These are phyloP conservation scores for Loripinus fragilis DNA, from an alignment of 2,888 invertebrate species.

Conservation along the genomic window DNA sequence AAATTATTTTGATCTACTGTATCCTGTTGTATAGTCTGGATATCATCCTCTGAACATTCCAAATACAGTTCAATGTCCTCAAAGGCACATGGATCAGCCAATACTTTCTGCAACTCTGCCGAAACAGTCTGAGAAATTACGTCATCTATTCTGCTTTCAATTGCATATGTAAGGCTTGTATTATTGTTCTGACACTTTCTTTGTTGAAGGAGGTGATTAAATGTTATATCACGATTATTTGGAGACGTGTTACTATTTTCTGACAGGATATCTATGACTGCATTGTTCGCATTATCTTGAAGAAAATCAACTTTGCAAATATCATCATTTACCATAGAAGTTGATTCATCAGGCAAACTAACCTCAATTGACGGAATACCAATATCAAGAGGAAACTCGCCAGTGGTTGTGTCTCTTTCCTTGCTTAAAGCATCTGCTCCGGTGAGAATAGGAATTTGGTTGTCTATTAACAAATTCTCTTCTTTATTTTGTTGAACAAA, in stretches of 20 bases:
- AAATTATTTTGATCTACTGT: slow-evolving; percentile 17
- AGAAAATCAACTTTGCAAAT: background rate
- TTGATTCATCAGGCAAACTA: background rate
- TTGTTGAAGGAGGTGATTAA: background rate
- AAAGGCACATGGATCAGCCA: slow-evolving; percentile 11
- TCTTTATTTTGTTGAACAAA: slow-evolving; percentile 5
- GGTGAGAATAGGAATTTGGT: background rate
- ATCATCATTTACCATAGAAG: background rate
- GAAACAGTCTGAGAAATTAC: background rate
- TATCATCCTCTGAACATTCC: slow-evolving; percentile 62
- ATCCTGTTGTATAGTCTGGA: slow-evolving; percentile 22
- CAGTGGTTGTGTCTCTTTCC: background rate
- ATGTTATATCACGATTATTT: background rate
- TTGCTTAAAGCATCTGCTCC: background rate
- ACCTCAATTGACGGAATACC: background rate
- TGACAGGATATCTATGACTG: background rate
- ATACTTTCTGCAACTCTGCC: slow-evolving; percentile 7
- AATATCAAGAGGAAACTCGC: background rate
- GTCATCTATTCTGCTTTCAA: background rate
- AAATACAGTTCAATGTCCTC: slow-evolving; percentile 49
- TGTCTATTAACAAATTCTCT: background rate
- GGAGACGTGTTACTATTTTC: background rate
- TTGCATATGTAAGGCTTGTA: background rate
- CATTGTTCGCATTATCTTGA: background rate
- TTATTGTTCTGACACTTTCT: background rate